A percentile compares a stretch with the other conserved stretches of the same genome.
These are phyloP conservation scores for Sebastes diploproa DNA, from an alignment of 2,797 vertebrate species.

Conservation along the genomic window DNA sequence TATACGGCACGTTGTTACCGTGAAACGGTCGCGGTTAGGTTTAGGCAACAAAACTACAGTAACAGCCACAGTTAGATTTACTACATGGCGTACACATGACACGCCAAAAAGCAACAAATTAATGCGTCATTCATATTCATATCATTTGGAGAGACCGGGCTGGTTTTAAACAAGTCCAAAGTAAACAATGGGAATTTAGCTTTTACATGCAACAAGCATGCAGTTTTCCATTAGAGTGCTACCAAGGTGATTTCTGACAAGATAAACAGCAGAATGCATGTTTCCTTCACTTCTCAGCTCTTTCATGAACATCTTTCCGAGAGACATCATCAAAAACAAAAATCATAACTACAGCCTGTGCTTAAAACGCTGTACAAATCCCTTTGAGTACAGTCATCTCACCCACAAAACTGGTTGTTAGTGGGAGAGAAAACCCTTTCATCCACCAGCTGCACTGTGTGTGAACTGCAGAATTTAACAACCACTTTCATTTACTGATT, in stretches of 20 bases:
- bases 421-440: conserved; percentile 5
- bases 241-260: not conserved
- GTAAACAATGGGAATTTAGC: not conserved
- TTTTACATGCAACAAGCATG: not conserved
- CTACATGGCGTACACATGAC: too few relatives aligned
- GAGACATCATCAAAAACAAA: not conserved
- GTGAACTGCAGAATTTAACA: conserved; percentile 2
- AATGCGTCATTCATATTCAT: too few relatives aligned
- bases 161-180: not conserved
- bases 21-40: too few relatives aligned
- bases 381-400: conserved; percentile 7
- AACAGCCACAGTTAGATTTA: too few relatives aligned
- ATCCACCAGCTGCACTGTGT: conserved; percentile 40
- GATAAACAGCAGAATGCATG: not conserved
- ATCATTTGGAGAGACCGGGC: too few relatives aligned
- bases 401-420: not conserved
- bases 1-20: too few relatives aligned
- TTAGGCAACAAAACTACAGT: too few relatives aligned
- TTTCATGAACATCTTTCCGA: not conserved
- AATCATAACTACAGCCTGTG: not conserved
- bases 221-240: not conserved
- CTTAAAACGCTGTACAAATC: not conserved
- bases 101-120: too few relatives aligned
- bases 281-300: not conserved
- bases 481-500: conserved; percentile 18